Conservation (phyloP, 2,113 vertebrate species). For the Leucopsar rothschildi region DNA sequence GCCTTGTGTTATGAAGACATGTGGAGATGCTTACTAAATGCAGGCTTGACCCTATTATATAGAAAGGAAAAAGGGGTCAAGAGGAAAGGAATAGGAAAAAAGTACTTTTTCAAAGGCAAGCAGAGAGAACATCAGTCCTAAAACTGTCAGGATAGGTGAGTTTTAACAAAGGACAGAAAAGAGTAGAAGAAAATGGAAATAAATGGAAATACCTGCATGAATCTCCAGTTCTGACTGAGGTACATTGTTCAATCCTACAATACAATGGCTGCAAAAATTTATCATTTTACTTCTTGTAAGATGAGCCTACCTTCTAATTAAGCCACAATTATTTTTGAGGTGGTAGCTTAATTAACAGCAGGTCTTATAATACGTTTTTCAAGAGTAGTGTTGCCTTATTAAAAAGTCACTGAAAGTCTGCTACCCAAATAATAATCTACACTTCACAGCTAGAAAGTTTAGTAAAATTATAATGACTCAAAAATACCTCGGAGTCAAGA, state of each 20-base stretch:
- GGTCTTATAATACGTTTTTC: background rate
- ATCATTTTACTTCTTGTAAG: background rate
- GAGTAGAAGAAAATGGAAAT: background rate
- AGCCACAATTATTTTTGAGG: background rate
- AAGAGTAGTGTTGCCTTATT: conserved; percentile 10
- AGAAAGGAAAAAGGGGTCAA: background rate
- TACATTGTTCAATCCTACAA: background rate
- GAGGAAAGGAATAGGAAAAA: background rate
- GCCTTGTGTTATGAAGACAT: background rate
- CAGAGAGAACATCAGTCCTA: background rate
- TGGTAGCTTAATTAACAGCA: background rate
- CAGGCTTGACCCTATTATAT: background rate
- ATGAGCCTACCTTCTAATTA: background rate
- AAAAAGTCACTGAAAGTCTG: conserved; percentile 17
- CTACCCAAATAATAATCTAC: background rate
- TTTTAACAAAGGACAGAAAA: background rate
- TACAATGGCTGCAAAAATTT: background rate
- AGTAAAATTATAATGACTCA: background rate
- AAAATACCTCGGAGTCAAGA: background rate
- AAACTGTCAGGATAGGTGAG: background rate
- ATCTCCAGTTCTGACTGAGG: background rate
- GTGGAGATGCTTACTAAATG: background rate
- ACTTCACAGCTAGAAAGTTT: conserved; percentile 9
- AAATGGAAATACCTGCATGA: background rate
- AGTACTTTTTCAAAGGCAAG: background rate